Conservation (phyloP, 2,888 invertebrate genomes). For the Crioceris asparagi region DNA sequence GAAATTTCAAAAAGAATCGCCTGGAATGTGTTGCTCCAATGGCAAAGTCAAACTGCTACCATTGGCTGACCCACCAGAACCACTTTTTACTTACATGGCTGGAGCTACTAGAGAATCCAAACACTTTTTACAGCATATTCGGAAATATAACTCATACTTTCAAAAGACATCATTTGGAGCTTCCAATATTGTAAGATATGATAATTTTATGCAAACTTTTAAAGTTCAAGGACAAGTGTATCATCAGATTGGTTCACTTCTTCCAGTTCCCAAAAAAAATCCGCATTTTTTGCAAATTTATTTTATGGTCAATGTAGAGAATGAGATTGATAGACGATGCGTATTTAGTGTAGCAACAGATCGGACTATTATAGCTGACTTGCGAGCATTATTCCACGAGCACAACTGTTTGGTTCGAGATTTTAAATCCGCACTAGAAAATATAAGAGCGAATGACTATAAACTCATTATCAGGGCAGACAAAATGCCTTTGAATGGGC, state of each 20-base stretch:
- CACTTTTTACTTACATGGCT: slow-evolving; percentile 16
- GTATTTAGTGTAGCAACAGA: slow-evolving; percentile 13
- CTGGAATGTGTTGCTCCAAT: slow-evolving; percentile 14
- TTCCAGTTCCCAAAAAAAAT: background rate
- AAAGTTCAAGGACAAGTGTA: background rate
- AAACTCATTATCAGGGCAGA: slow-evolving; percentile 30
- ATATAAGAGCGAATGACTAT: slow-evolving; percentile 17
- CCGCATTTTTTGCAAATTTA: slow-evolving; percentile 3
- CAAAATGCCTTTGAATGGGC: slow-evolving; percentile 26
- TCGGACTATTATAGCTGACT: slow-evolving; percentile 9
- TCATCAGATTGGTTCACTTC: background rate
- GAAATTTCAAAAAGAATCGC: slow-evolving; percentile 12
- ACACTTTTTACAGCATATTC: slow-evolving; percentile 11
- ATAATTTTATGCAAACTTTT: background rate
- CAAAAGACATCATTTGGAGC: slow-evolving; percentile 4
- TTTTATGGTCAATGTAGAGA: slow-evolving; percentile 1
- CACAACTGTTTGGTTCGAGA: slow-evolving; percentile 25
- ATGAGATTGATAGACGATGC: slow-evolving; percentile 1
- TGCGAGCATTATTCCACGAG: slow-evolving; percentile 18
- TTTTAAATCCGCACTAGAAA: slow-evolving; percentile 25
- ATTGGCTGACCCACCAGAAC: slow-evolving; percentile 14
- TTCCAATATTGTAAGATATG: background rate
- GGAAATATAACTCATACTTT: slow-evolving; percentile 9
- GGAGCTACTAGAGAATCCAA: slow-evolving; percentile 17
- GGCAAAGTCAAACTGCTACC: slow-evolving; percentile 17